Evolutionary conservation across 2,113 vertebrate genomes (phyloP), one percentile per base, ranked within the genome.

Genomic region (Podiceps cristatus): DNA sequence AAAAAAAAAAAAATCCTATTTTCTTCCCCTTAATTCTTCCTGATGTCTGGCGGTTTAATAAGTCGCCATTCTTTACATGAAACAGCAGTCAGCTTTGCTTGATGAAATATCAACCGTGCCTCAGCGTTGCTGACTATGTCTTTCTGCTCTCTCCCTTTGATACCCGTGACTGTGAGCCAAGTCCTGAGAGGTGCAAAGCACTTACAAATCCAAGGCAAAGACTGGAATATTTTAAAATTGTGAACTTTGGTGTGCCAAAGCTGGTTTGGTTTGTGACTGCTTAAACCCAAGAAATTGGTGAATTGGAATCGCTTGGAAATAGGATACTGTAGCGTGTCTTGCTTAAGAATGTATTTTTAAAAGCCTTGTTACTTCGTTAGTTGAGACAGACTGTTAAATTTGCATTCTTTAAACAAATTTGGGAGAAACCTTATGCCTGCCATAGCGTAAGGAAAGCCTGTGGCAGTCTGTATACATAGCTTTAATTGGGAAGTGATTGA

Each of bases 121-220:
- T 20, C 52, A 23, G 78, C 5, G 0, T 20, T 10, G 33, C 3
- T 18, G 63, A 4, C 7, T 22, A 0, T 3, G 47, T 10, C 74
- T 29, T 77, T 71, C 85, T 45, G 40, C 58, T 68, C 55, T 33
- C 27, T 69, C 18, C 63, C 66, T 64, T 20, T 29, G 58, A 18
- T 25, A 23, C 12, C 22, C 14, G 0, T 9, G 28, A 35, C 68
- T 29, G 0, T 2, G 37, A 80, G 86, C 82, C 85, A 83, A 69
- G 78, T 55, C 82, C 90, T 27, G 62, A 66, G 94, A 90, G 74
- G 88, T 88, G 74, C 72, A 80, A 58, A 90, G 92, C 78, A 7
- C 69, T 74, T 63, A 24, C 6, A 77, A 80, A 88, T 52, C 80
- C 40, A 22, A 80, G 63, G 79, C 78, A 88, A 90, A 81, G 92